Conservation (phyloP, 2,113 vertebrate genomes). For the Pyxicephalus adspersus region DNA sequence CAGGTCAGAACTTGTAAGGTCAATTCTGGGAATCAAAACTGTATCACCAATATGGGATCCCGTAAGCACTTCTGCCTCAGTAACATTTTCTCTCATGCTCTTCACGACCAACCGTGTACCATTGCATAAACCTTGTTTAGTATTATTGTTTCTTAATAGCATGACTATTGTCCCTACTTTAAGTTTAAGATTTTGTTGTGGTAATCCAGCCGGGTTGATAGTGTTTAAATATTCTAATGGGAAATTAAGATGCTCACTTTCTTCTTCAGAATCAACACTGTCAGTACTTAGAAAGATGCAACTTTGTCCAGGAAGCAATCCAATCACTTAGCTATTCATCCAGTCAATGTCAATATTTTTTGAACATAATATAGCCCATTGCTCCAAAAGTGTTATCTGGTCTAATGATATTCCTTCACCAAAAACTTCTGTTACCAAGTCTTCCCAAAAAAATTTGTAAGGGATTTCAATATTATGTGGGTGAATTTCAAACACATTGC, state of each 20-base stretch:
- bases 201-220: background rate
- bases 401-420: no score
- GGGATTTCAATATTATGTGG: background rate
- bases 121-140: no score
- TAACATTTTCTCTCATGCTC: background rate
- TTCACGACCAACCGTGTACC: background rate
- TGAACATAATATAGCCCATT: background rate
- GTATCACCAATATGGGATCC: background rate
- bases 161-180: background rate
- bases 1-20: background rate
- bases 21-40: conserved; percentile 1
- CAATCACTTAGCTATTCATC: background rate
- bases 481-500: background rate
- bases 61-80: background rate
- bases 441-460: background rate
- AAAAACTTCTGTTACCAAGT: no score
- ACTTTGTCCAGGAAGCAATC: background rate
- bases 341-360: background rate
- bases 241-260: background rate
- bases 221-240: background rate
- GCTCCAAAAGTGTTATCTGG: no score
- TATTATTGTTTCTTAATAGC: background rate
- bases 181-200: background rate
- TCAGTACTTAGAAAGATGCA: conserved; percentile 1
- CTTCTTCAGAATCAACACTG: background rate